Base-by-base conservation (phyloP, 2,888 invertebrate genomes). In the Matsumyia berberina region DNA sequence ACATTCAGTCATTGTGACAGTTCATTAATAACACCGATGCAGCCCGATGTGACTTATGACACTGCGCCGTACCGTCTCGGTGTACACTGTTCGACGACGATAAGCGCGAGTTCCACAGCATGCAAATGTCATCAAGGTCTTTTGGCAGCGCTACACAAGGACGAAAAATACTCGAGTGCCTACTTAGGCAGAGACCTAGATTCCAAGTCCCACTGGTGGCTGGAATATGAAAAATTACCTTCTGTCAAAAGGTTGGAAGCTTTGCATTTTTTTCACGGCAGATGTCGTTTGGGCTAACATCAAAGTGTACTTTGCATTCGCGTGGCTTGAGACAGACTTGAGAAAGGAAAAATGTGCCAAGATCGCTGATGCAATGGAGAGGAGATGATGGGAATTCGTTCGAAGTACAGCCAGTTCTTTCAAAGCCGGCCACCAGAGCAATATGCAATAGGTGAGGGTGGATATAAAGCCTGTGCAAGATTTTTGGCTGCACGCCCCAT, bases 121-220 rank as follows among this genome's bases (percentile, higher is more conserved):
- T 53, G 44, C 73, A 83, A 83, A 83, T 83, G 83, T 83, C 83
- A 83, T 79, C 83, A 83, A 83, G 83, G 83, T 83, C 83, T 83
- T 83, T 73, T 79, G 57, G 73, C 55, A 49, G 44, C 69, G 73
- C 83, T 64, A 35, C 37, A 73, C 83, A 83, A 83, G 83, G 83
- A 83, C 83, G 83, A 81, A 81, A 78, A 49, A 19, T 62, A 51
- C 37, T 6, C 24, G 62, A 51, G 57, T 55, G n/a, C n/a, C n/a
- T n/a, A 46, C 62, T 49, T 57, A 15, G 49, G 62, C 55, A 4
- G 44, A 74, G 73, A 83, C 83, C 83, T 83, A 83, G 62, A 79
- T 83, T 83, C 55, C 70, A n/a, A 64, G 39, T 35, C 55, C 42
- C 31, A 4, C 37, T 39, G 12, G 7, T 8, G 37, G 39, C 6